Percentiles rank a stretch among this genome's conserved stretches.
These are phyloP conservation scores for Bradypodion ventrale DNA, from an alignment of 2,797 vertebrate genomes.

Conservation along the genomic window DNA sequence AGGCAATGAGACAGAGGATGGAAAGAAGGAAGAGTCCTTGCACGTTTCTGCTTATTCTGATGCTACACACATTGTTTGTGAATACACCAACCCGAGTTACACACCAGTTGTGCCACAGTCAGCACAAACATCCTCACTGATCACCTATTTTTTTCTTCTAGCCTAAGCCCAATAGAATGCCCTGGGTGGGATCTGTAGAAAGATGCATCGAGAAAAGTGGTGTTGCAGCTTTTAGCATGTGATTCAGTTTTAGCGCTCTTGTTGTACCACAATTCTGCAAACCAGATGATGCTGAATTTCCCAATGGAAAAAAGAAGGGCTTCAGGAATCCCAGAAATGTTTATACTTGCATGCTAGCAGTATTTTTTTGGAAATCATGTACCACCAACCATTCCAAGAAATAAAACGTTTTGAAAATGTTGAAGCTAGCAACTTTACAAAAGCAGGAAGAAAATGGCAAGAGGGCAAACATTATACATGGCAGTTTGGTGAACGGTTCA, in stretches of 20 bases:
- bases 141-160: not conserved
- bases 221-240: not conserved
- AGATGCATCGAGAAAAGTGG: not conserved
- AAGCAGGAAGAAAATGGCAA: not conserved
- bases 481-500: not conserved
- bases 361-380: not conserved
- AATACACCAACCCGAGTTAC: not conserved
- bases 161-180: not conserved
- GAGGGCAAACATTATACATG: not conserved
- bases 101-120: not conserved
- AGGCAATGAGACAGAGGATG: constrained; percentile 8
- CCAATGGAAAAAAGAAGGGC: not conserved
- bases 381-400: not conserved
- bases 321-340: not conserved
- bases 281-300: not conserved
- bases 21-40: not conserved
- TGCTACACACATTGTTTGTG: not conserved
- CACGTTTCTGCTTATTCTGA: not conserved
- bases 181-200: not conserved
- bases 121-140: not conserved
- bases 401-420: not conserved
- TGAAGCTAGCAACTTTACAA: not conserved
- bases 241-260: not conserved
- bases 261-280: not conserved
- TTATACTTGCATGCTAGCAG: not conserved